Evolutionary conservation across 2,797 vertebrate genomes (phyloP), one percentile per base, ranked within the genome.

Genomic region (Balearica regulorum): DNA sequence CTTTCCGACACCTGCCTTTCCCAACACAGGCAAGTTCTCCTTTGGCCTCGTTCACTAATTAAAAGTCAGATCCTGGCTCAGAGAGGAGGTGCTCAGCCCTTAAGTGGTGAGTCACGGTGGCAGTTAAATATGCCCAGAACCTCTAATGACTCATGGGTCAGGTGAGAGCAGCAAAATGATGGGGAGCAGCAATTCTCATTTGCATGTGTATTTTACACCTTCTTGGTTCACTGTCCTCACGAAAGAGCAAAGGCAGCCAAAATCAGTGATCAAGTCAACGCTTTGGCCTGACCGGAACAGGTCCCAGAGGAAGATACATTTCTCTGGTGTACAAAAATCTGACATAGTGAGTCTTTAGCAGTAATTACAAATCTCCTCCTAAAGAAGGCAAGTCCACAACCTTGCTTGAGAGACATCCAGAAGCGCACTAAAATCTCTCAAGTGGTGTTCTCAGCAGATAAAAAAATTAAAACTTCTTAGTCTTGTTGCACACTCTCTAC

Each of bases 91-190:
- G 81, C 60, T 85, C 51, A 82, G 87, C 76, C 80, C 78, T 28
- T 21, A 71, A 72, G 60, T 1, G 26, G 73, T 97, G 97, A 97
- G 88, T 97, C 97, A 97, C 21, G 8, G 76, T 4, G n/a, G 93
- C 88, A 82, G 82, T 73, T 81, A 77, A 65, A 71, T 62, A 14
- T 48, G 55, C 86, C 93, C 92, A 72, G 37, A 70, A 81, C 69
- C 88, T 78, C 25, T 28, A 48, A 78, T 97, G 97, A 97, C 92
- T 97, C 97, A 96, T 5, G 55, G 94, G 71, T 96, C 91, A 96
- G 94, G 95, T 92, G 93, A 95, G 91, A 92, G 54, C 65, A 86
- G 68, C n/a, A 39, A 75, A 81, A 51, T 4, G 77, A 39, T 25
- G 43, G 77, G 69, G 55, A 85, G 53, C 86, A 81, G 76, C 72